Conservation (phyloP, 2,113 vertebrate genomes). For the Osmerus eperlanus region DNA sequence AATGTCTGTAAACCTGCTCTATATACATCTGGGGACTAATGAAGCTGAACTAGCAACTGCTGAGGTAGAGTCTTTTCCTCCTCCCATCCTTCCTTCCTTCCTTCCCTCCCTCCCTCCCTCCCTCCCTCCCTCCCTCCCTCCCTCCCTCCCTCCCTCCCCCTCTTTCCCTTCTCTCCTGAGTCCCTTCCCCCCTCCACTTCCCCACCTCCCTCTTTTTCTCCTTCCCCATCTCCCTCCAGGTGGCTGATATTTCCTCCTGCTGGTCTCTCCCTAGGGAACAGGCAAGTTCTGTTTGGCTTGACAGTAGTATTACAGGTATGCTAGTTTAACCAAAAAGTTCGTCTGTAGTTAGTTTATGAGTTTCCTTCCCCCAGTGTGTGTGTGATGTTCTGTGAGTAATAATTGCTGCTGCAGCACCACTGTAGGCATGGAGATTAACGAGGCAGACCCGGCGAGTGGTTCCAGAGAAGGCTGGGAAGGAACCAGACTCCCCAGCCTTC, state of each 20-base stretch:
- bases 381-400: slow-evolving; percentile 46
- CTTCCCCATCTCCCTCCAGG: slow-evolving; percentile 9
- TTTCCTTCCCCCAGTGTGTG: slow-evolving; percentile 26
- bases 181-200: too few relatives aligned
- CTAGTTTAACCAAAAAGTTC: slow-evolving; percentile 33
- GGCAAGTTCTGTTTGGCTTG: neutral
- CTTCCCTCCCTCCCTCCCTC: too few relatives aligned
- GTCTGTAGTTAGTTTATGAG: slow-evolving; percentile 36
- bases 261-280: neutral
- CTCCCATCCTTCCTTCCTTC: too few relatives aligned
- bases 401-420: slow-evolving; percentile 64
- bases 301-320: neutral
- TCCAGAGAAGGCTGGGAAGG: slow-evolving; percentile 37
- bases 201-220: too few relatives aligned
- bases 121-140: too few relatives aligned
- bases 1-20: too few relatives aligned
- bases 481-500: slow-evolving; percentile 15
- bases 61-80: too few relatives aligned
- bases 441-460: slow-evolving; percentile 54
- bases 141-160: too few relatives aligned
- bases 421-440: slow-evolving; percentile 70
- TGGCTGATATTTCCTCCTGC: slow-evolving; percentile 25
- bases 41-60: too few relatives aligned
- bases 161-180: too few relatives aligned
- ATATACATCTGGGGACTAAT: too few relatives aligned